These are phyloP conservation scores for Blera fallax DNA, from an alignment of 2,888 invertebrate species.

Conservation along the genomic window DNA sequence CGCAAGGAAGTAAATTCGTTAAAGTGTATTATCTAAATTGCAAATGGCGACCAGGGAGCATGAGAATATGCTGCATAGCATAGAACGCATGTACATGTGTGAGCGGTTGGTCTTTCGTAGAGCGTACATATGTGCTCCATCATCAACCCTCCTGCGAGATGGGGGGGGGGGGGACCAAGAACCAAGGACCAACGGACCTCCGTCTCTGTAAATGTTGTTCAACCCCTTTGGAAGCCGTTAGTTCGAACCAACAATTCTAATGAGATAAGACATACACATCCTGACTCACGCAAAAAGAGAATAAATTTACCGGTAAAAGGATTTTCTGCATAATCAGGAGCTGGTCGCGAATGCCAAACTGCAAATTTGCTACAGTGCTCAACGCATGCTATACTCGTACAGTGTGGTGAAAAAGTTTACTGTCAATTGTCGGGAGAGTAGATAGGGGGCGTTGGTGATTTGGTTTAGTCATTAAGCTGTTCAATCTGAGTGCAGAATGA, in stretches of 20 bases:
- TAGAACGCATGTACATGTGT: constrained; percentile 21
- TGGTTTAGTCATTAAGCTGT: too few species aligned
- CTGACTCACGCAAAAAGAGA: neutral
- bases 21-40: constrained; percentile 67
- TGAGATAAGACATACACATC: constrained; percentile 32
- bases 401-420: neutral
- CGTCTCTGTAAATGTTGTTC: neutral
- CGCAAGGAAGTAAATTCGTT: constrained; percentile 67
- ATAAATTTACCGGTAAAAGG: constrained; percentile 41
- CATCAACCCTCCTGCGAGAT: constrained; percentile 54
- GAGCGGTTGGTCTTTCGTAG: constrained; percentile 18
- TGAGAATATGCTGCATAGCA: constrained; percentile 23
- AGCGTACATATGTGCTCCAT: constrained; percentile 33
- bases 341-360: constrained; percentile 36
- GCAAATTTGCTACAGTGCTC: neutral
- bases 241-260: constrained; percentile 39
- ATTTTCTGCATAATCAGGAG: constrained; percentile 54
- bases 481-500: too few species aligned
- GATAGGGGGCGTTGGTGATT: too few species aligned
- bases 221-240: neutral
- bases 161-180: too few species aligned
- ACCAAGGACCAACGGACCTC: constrained; percentile 17
- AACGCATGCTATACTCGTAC: constrained; percentile 14
- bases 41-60: constrained; percentile 65
- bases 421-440: neutral